Base-by-base conservation (phyloP, 1,140 invertebrate genomes). In the Potamilus streckersoni region DNA sequence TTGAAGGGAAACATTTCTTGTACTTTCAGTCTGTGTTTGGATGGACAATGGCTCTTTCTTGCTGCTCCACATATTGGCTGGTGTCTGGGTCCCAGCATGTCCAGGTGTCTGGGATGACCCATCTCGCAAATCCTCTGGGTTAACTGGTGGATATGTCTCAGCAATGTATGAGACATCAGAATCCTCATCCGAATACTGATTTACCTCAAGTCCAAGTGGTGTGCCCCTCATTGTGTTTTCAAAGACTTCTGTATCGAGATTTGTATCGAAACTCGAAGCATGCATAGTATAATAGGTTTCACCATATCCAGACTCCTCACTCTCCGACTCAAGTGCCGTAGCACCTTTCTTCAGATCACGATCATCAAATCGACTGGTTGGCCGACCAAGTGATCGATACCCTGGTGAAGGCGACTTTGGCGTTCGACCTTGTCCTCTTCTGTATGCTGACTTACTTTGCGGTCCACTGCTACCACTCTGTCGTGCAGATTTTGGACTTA, bases 281-380 rank as follows among this genome's bases (percentile, higher is more conserved):
- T 88, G 85, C 84, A 86, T 86, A 20, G 85, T 88, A 80, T 87
- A 83, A 72, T 82, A 84, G 17, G 86, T 88, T 60, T 86, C 86
- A 77, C 84, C 86, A 82, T 88, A 88, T n/a, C 85, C 86, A 69
- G 86, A 88, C 71, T 88, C 86, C 67, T 88, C 86, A 63, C 85
- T 88, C 61, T 88, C 86, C 0, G 85, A 88, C 61, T 86, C 84
- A 57, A 85, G 72, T 61, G 80, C 83, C 62, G 80, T 79, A 38
- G 79, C 82, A 38, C 79, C 79, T 15, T 71, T 74, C 16, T 81
- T 77, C 71, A 85, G 85, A 72, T 85, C 85, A 61, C 84, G 80
- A 67, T 81, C 80, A 73, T 82, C 82, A 70, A 80, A 80, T 19
- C 69, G 38, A 71, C 80, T 80, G 68, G 68, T 62, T 16, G 73